Conservation (phyloP, 1,140 invertebrate species). For the Pseudobourletiella spinata region DNA sequence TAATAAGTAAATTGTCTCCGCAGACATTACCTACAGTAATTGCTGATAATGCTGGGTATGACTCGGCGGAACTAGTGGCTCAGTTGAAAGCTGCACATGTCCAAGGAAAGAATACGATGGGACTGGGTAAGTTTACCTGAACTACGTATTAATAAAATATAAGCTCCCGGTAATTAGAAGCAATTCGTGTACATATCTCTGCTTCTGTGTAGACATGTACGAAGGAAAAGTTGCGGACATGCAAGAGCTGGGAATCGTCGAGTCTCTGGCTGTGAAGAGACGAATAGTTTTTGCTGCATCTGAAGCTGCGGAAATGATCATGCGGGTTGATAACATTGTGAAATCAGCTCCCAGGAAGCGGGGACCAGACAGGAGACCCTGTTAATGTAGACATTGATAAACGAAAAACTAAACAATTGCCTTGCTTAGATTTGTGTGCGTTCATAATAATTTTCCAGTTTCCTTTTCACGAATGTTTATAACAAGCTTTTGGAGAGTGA, state of each 20-base stretch:
- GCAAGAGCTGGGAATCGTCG: slow-evolving; percentile 81
- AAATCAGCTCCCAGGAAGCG: slow-evolving; percentile 87
- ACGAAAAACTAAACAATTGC: not conserved
- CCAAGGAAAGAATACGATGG: slow-evolving; percentile 62
- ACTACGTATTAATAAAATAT: too few relatives aligned
- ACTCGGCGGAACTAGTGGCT: slow-evolving; percentile 88
- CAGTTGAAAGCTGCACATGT: slow-evolving; percentile 83
- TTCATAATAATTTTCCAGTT: too few relatives aligned
- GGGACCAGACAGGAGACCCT: slow-evolving; percentile 73
- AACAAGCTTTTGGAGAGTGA: too few relatives aligned
- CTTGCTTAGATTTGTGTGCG: too few relatives aligned
- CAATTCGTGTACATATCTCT: too few relatives aligned
- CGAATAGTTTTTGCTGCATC: slow-evolving; percentile 89
- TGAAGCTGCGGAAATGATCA: slow-evolving; percentile 98
- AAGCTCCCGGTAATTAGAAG: too few relatives aligned
- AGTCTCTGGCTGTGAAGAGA: slow-evolving; percentile 92
- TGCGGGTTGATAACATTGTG: slow-evolving; percentile 96
- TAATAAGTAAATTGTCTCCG: too few relatives aligned
- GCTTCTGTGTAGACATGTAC: slow-evolving; percentile 91
- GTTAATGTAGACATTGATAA: slow-evolving; percentile 46
- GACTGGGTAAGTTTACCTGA: slow-evolving; percentile 58
- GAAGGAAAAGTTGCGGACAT: slow-evolving; percentile 76
- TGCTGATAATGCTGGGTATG: slow-evolving; percentile 97
- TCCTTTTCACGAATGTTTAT: too few relatives aligned
- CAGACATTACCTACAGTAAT: slow-evolving; percentile 86